Evolutionary conservation across 2,888 invertebrate species (phyloP).

Genomic region (Meta bourneti): DNA sequence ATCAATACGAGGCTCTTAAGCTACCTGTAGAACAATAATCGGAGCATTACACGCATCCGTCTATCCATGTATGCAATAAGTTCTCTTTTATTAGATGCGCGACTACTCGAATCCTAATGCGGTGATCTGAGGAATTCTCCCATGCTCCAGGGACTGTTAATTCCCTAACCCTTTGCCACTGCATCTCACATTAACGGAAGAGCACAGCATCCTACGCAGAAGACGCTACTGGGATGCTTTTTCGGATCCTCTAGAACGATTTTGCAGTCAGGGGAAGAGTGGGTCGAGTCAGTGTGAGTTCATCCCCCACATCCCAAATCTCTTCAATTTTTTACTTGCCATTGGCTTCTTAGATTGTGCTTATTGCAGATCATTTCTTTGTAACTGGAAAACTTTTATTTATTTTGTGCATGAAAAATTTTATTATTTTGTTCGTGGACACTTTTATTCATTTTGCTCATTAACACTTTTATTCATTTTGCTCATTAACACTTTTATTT

Average conservation of each 20-base stretch:
- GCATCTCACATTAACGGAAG: conserved; percentile 7
- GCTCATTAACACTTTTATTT: too few relatives aligned
- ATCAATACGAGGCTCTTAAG: background rate
- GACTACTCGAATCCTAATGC: conserved; percentile 38
- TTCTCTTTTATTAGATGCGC: conserved; percentile 26
- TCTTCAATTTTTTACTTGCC: too few relatives aligned
- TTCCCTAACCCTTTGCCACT: background rate
- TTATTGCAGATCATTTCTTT: too few relatives aligned
- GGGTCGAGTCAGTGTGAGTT: background rate
- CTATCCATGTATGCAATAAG: conserved; percentile 29
- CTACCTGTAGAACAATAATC: conserved; percentile 1
- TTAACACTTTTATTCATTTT: too few relatives aligned
- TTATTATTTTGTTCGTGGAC: too few relatives aligned
- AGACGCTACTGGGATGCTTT: background rate
- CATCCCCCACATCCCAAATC: background rate
- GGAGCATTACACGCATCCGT: conserved; percentile 13
- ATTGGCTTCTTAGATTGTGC: too few relatives aligned
- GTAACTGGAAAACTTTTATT: too few relatives aligned
- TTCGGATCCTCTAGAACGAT: background rate
- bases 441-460: too few relatives aligned
- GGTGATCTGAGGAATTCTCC: conserved; percentile 38
- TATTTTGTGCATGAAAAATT: too few relatives aligned
- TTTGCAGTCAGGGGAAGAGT: background rate
- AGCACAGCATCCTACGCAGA: background rate
- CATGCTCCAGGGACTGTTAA: background rate